Percentiles rank a stretch among this genome's conserved stretches.
These are phyloP conservation scores for Heptranchias perlo DNA, from an alignment of 2,113 vertebrate species.

Conservation along the genomic window DNA sequence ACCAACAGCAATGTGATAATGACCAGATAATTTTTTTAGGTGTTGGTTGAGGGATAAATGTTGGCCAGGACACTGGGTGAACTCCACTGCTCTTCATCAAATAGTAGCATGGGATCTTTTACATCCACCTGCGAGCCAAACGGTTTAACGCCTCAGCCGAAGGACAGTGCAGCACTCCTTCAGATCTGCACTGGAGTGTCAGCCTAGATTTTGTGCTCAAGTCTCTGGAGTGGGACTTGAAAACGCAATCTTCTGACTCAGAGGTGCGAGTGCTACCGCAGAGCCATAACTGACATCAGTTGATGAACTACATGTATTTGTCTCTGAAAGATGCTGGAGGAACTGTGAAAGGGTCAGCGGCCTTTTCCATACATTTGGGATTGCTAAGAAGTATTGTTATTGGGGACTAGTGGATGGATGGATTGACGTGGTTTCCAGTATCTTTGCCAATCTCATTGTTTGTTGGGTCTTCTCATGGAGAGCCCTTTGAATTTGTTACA, in stretches of 20 bases:
- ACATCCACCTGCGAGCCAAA: background rate
- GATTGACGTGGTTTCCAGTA: background rate
- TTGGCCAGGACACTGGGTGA: background rate
- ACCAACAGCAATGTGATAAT: background rate
- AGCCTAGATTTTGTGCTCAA: background rate
- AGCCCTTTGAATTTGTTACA: background rate
- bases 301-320: background rate
- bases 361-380: background rate
- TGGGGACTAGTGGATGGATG: background rate
- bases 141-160: too few species aligned
- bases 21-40: background rate
- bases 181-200: background rate
- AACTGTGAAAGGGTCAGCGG: background rate
- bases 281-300: background rate
- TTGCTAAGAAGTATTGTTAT: background rate
- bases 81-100: background rate
- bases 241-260: background rate
- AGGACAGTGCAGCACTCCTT: background rate
- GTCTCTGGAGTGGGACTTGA: background rate
- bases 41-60: background rate
- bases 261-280: background rate
- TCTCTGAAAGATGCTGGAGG: background rate
- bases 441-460: background rate
- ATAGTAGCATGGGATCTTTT: background rate
- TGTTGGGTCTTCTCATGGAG: background rate